Percentiles rank a stretch among this genome's conserved stretches.
Evolutionary conservation across 92 coral and sea anemone species (phyloP).

Genomic region (Ricordea florida): DNA sequence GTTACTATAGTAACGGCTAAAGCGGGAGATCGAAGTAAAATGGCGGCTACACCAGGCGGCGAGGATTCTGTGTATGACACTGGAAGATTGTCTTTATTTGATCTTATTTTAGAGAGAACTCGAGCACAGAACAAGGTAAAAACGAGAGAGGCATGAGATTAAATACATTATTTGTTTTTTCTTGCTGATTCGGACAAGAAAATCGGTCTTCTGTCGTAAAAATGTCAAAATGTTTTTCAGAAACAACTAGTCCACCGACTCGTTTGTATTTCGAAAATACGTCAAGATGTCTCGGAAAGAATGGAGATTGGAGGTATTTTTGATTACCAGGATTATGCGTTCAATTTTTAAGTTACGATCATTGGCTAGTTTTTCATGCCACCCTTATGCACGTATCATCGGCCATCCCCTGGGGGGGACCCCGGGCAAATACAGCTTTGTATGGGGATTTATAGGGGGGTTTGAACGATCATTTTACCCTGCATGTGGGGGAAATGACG

Average conservation of each 20-base stretch:
- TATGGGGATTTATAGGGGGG: too few relatives aligned
- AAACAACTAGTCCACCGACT: conserved; percentile 97
- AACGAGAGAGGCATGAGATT: background rate
- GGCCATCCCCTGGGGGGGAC: too few relatives aligned
- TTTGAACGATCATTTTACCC: too few relatives aligned
- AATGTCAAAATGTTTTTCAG: conserved; percentile 33
- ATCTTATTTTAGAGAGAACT: conserved; percentile 85
- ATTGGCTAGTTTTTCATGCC: background rate
- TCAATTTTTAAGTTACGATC: background rate
- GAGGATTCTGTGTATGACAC: conserved; percentile 77
- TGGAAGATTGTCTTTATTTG: conserved; percentile 85
- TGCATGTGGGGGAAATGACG: too few relatives aligned
- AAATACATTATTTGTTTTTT: background rate
- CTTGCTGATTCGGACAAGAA: background rate
- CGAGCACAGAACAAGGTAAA: conserved; percentile 96
- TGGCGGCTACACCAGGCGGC: conserved; percentile 87
- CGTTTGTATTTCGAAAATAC: conserved; percentile 85
- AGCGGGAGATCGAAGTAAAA: conserved; percentile 36
- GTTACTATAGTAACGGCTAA: conserved; percentile 73
- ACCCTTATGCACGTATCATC: too few relatives aligned
- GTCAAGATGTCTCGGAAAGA: conserved; percentile 80
- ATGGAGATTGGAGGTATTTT: conserved; percentile 90
- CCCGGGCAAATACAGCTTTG: too few relatives aligned
- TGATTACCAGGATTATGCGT: background rate
- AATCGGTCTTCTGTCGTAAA: background rate